phyloP scores from a whole-genome alignment of 2,888 invertebrate species.

The Trachelus tabidus region DNA sequence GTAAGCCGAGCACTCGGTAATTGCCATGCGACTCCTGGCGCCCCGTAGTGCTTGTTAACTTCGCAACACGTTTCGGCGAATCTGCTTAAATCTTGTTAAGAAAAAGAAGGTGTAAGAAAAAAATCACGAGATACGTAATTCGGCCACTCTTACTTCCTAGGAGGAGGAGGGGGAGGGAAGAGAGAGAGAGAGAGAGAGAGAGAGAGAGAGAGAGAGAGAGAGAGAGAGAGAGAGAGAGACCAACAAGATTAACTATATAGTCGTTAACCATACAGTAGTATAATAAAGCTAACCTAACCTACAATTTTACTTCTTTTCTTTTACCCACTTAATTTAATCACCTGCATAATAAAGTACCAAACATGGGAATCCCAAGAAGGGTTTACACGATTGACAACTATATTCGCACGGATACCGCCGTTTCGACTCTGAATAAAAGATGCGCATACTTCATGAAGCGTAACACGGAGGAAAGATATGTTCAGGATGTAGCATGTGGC shows the following conservation, averaged over 20 bases:
- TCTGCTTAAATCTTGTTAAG: slow-evolving; percentile 18
- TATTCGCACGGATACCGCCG: slow-evolving; percentile 1
- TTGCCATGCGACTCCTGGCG: slow-evolving; percentile 30
- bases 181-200: too few species aligned
- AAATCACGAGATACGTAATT: background rate
- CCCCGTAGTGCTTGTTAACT: slow-evolving; percentile 30
- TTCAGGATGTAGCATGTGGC: slow-evolving; percentile 3
- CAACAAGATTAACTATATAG: background rate
- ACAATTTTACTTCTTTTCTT: background rate
- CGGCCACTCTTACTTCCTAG: too few species aligned
- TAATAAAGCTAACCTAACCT: background rate
- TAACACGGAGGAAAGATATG: slow-evolving; percentile 1
- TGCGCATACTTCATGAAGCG: background rate
- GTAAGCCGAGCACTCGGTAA: slow-evolving; percentile 34
- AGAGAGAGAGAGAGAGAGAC: background rate
- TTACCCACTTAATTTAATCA: background rate
- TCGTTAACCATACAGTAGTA: background rate
- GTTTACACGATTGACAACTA: slow-evolving; percentile 10
- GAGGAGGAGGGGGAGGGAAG: too few species aligned
- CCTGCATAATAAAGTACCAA: background rate
- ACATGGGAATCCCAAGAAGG: background rate
- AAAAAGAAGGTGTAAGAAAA: background rate
- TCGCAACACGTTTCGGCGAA: slow-evolving; percentile 20
- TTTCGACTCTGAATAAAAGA: slow-evolving; percentile 18
- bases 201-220: too few species aligned